Evolutionary conservation across 2,888 invertebrate species (phyloP), one percentile per base, ranked within the genome.

Genomic region (Drepana falcataria): DNA sequence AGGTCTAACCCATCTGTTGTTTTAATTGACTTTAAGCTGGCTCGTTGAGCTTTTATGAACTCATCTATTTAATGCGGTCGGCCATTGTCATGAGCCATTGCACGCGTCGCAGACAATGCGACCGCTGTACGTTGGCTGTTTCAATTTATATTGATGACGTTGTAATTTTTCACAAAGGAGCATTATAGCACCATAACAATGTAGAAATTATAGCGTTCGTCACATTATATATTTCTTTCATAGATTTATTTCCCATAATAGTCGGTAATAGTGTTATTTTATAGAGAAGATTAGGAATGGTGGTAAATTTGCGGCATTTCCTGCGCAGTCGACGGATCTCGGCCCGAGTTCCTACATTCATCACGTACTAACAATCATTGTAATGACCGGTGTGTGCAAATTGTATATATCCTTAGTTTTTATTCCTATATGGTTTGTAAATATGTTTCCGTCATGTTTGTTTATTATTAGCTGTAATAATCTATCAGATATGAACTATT

Each of bases 1-100:
- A 57, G 40, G 47, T 59, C 62, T 69, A 69, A 77, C 75, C 66
- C 77, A 75, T 77, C 75, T 74, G 76, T 65, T 69, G 64, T 69
- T 74, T 81, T 85, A 86, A 87, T 87, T 85, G 80, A 79, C 79
- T 79, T 72, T 72, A 76, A 78, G 73, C 71, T 66, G 70, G 68
- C 73, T 76, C 71, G 73, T 76, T 76, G 73, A 71, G 78, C 71
- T 80, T 85, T 85, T 87, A 85, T 85, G 77, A 78, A 71, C 73
- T 80, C 82, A 77, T 85, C 75, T 76, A 75, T 81, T 84, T 83
- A 77, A 85, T 75, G 76, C 65, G 71, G 69, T 71, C 69, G 73
- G 75, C 74, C 72, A 74, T 72, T 75, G 74, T 75, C 66, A 68
- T 61, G 56, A 58, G 57, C 59, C 58, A 56, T 60, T 57, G 59